Conservation (phyloP, 1,140 invertebrate species). For the Trinorchestia longiramus region DNA sequence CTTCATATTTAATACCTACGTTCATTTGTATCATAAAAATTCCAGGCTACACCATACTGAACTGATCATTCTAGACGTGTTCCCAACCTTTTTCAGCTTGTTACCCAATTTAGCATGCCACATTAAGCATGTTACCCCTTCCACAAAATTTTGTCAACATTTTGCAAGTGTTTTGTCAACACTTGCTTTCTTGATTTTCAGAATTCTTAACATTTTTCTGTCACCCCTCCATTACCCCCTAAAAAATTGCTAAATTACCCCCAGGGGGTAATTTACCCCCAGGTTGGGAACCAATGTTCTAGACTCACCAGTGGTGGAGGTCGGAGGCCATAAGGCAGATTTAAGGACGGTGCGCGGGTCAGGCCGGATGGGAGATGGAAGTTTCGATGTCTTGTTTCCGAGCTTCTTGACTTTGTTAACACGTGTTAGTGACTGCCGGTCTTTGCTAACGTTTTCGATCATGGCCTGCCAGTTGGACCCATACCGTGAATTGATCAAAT, state of each 20-base stretch:
- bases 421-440: background rate
- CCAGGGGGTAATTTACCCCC: too few species aligned
- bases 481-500: constrained; percentile 19
- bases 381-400: background rate
- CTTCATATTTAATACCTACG: background rate
- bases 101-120: too few species aligned
- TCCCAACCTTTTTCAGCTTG: too few species aligned
- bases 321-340: constrained; percentile 27
- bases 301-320: background rate
- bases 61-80: background rate
- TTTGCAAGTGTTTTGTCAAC: too few species aligned
- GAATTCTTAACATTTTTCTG: too few species aligned
- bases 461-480: constrained; percentile 42
- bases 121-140: too few species aligned
- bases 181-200: too few species aligned
- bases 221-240: too few species aligned
- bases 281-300: too few species aligned
- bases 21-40: background rate
- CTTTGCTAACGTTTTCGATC: constrained; percentile 42
- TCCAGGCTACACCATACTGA: background rate
- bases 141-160: too few species aligned
- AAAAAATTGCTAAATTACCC: too few species aligned
- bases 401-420: background rate
- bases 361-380: constrained; percentile 11
- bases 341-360: background rate